Conservation (phyloP, 2,797 vertebrate genomes). For the Gadopsis marmoratus region DNA sequence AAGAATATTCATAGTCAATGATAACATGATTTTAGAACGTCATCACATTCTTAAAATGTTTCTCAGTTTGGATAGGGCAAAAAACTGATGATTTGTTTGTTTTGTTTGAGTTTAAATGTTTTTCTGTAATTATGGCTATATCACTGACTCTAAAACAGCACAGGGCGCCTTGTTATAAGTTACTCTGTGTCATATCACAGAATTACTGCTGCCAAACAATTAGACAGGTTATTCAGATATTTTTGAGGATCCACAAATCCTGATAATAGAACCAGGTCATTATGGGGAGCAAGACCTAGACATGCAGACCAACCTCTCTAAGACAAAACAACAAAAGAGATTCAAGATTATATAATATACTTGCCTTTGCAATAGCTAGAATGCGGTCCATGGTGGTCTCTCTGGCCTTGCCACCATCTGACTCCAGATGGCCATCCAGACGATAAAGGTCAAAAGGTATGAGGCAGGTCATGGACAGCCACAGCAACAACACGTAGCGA, state of each 20-base stretch:
- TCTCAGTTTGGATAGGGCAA: neutral
- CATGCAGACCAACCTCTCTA: neutral
- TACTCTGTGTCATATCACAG: neutral
- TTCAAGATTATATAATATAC: neutral
- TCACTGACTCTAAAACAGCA: neutral
- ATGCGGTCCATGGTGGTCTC: slow-evolving; percentile 92
- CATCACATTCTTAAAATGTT: neutral
- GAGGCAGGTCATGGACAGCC: slow-evolving; percentile 96
- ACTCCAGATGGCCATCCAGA: slow-evolving; percentile 88
- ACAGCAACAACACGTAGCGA: slow-evolving; percentile 94
- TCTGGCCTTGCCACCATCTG: slow-evolving; percentile 72
- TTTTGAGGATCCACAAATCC: neutral
- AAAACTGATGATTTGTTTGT: neutral
- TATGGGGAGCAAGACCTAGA: neutral
- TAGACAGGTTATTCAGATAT: neutral
- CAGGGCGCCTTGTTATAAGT: neutral
- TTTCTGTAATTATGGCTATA: neutral
- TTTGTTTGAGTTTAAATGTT: neutral
- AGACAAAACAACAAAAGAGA: neutral
- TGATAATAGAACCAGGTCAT: neutral
- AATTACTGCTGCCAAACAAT: neutral
- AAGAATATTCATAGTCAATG: neutral
- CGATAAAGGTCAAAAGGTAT: slow-evolving; percentile 96
- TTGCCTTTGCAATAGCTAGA: slow-evolving; percentile 90
- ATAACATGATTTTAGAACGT: neutral